Conservation (phyloP, 2,113 vertebrate genomes). For the Corythaeola cristata region DNA sequence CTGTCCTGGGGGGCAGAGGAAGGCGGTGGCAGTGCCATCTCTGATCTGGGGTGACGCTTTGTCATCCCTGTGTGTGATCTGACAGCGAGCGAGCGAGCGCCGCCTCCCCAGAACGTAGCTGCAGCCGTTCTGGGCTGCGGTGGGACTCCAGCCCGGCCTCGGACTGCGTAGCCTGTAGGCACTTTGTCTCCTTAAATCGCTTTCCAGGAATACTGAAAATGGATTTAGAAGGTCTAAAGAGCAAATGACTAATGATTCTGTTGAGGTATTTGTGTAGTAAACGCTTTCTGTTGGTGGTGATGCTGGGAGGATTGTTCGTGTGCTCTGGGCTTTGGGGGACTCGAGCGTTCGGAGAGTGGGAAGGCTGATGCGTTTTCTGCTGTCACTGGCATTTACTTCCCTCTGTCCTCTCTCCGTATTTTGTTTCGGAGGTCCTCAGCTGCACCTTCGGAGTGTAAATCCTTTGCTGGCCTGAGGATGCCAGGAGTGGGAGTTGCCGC, state of each 20-base stretch:
- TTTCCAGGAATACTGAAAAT: not conserved
- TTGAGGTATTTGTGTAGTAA: not conserved
- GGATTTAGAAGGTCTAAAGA: not conserved
- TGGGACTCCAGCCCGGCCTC: not conserved
- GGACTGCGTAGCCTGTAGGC: not conserved
- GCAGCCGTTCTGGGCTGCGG: not conserved
- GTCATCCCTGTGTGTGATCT: not conserved
- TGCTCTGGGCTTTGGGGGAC: not conserved
- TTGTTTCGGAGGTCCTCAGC: not conserved
- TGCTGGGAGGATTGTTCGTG: accelerated
- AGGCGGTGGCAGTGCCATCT: not conserved
- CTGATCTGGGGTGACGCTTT: not conserved
- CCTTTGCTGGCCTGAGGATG: not conserved
- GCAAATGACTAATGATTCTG: not conserved
- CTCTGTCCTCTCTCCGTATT: not conserved
- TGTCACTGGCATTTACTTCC: not conserved
- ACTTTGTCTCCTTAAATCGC: not conserved
- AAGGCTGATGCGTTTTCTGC: not conserved
- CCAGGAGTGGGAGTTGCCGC: not conserved
- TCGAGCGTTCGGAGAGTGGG: accelerated
- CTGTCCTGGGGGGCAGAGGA: not conserved
- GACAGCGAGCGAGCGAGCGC: not conserved
- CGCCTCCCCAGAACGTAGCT: accelerated
- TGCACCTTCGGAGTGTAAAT: not conserved
- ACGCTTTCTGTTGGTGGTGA: not conserved